Base-by-base conservation (phyloP, 2,888 invertebrate species). In the Euzophera pinguis region DNA sequence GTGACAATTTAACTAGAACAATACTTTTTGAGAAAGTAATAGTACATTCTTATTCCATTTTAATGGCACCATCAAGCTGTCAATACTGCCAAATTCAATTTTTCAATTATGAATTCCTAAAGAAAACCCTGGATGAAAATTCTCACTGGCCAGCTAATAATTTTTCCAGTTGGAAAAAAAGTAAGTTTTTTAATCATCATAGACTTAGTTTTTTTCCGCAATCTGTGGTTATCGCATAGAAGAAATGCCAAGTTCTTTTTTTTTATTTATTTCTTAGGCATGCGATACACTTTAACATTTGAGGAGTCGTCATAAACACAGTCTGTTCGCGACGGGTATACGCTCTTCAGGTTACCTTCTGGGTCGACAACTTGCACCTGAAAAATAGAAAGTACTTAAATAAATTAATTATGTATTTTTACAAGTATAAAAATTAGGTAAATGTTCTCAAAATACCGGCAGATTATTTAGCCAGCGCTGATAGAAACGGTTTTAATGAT, bases 261-360 rank as follows among this genome's bases (percentile, higher is more conserved):
- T 16, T 37, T 32, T 10, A 32, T 32, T 32, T 32, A n/a, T 67
- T 88, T 89, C 65, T 83, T 89, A 0, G 76, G 64, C 50, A 80
- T 43, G 29, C 89, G 71, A 50, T 78, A 67, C 2, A 88, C 79
- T 57, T 80, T 87, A 52, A 90, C 77, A 56, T 75, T 81, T 27
- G 71, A 59, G 9, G 41, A 8, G n/a, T 80, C 87, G 50, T 92
- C 92, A 62, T 87, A 92, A 0, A 85, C 75, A 51, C 95, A 91
- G 79, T 97, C 96, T 0, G 92, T 92, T 62, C 95, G 90, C 0
- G 96, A 95, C 0, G 97, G 97, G 78, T 95, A 97, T 1, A 96
- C 92, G n/a, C 92, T 92, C 70, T 94, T 94, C 61, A 96, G 81
- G 59, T 93, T 93, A 7, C 94, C 94, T 58, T 94, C 93, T 0